A percentile compares a stretch with the other conserved stretches of the same genome.
These are phyloP conservation scores for Kuschelorhynchus macadamiae DNA, from an alignment of 2,888 invertebrate genomes.

Conservation along the genomic window DNA sequence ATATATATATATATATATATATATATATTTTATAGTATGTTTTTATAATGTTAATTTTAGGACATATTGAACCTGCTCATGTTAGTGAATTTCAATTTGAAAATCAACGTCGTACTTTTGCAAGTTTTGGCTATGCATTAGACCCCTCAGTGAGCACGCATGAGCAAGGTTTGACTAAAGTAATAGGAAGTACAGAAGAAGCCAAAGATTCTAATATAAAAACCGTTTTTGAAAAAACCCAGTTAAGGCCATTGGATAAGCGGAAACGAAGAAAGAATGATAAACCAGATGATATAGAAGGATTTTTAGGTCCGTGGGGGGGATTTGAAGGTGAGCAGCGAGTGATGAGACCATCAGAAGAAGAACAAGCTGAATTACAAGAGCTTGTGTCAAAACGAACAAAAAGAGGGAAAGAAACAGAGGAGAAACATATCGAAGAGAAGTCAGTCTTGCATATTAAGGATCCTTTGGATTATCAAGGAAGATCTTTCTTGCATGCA, in stretches of 20 bases:
- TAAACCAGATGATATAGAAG: constrained; percentile 91
- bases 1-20: too few relatives aligned
- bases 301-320: constrained; percentile 97
- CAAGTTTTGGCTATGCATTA: constrained; percentile 94
- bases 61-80: constrained; percentile 95
- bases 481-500: constrained; percentile 92
- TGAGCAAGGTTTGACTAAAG: constrained; percentile 60
- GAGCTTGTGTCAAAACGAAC: constrained; percentile 94
- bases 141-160: constrained; percentile 88
- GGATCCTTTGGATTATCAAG: constrained; percentile 96
- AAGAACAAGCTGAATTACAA: constrained; percentile 94
- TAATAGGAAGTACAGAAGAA: constrained; percentile 79
- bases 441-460: constrained; percentile 94
- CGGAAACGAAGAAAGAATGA: constrained; percentile 91
- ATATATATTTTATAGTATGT: neutral
- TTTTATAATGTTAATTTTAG: constrained; percentile 16
- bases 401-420: constrained; percentile 87
- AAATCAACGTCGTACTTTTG: constrained; percentile 94
- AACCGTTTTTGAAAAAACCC: constrained; percentile 91
- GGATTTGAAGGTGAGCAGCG: constrained; percentile 92
- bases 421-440: constrained; percentile 94
- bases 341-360: constrained; percentile 91
- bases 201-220: constrained; percentile 72
- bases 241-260: constrained; percentile 76
- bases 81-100: constrained; percentile 98